A percentile compares a stretch with the other conserved stretches of the same genome.
These are phyloP conservation scores for Limnephilus lunatus DNA, from an alignment of 2,888 invertebrate genomes.

Conservation along the genomic window DNA sequence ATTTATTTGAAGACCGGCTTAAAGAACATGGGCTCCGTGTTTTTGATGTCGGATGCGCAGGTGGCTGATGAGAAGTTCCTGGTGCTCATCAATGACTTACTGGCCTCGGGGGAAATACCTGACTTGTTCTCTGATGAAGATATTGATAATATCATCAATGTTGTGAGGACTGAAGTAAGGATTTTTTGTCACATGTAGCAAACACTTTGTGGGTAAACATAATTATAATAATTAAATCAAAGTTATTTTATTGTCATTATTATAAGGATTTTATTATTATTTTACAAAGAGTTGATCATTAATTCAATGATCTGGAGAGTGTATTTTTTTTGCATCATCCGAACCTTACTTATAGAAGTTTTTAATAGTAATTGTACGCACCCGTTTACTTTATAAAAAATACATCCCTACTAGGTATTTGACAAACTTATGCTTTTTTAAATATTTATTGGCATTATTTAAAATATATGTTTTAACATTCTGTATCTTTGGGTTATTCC, in stretches of 20 bases:
- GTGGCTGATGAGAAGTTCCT: constrained; percentile 93
- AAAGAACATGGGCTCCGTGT: constrained; percentile 90
- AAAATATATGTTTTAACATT: too few species aligned
- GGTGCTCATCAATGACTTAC: constrained; percentile 93
- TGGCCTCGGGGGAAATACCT: constrained; percentile 95
- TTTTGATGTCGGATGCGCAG: constrained; percentile 96
- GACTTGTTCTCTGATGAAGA: constrained; percentile 95
- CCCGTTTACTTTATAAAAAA: too few species aligned
- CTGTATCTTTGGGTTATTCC: too few species aligned
- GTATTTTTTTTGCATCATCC: neutral
- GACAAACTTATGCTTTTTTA: too few species aligned
- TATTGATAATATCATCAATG: constrained; percentile 89
- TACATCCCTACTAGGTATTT: too few species aligned
- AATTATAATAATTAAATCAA: too few species aligned
- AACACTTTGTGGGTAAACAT: too few species aligned
- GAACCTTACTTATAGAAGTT: too few species aligned
- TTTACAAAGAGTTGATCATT: neutral
- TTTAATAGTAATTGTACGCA: too few species aligned
- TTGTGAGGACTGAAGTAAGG: constrained; percentile 84
- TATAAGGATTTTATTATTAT: constrained; percentile 68
- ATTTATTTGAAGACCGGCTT: constrained; percentile 93
- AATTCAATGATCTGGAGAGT: neutral
- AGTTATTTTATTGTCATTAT: too few species aligned
- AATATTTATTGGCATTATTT: too few species aligned
- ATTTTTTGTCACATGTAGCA: too few species aligned